Percentiles rank a stretch among this genome's conserved stretches.
Conservation (phyloP, 2,888 invertebrate genomes). For the Eutolmus rufibarbis region DNA sequence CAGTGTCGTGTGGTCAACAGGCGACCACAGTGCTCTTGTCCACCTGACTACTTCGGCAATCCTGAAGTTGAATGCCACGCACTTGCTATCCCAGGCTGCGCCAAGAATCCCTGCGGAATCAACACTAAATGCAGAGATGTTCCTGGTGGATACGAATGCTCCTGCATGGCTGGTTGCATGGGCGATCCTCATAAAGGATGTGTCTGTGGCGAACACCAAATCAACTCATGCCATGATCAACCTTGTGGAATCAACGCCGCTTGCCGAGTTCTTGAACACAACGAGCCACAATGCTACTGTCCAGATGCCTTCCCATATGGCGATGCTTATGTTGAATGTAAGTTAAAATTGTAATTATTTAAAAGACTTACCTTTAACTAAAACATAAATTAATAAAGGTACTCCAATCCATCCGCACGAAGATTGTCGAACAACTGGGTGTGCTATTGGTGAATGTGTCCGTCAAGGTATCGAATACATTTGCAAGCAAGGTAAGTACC, state of each 20-base stretch:
- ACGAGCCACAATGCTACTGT: constrained; percentile 82
- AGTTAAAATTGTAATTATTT: constrained; percentile 50
- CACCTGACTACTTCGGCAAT: constrained; percentile 77
- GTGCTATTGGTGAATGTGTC: constrained; percentile 84
- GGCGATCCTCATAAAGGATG: constrained; percentile 85
- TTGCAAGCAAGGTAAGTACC: constrained; percentile 62
- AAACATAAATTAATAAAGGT: constrained; percentile 60
- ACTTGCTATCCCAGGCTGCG: constrained; percentile 75
- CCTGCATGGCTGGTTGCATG: constrained; percentile 79
- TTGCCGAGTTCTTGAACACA: constrained; percentile 74
- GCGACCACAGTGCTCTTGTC: constrained; percentile 79
- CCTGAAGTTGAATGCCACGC: constrained; percentile 74
- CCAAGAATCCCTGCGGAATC: constrained; percentile 82
- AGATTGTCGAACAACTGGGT: constrained; percentile 85
- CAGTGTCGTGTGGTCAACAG: constrained; percentile 82
- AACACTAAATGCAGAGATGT: constrained; percentile 83
- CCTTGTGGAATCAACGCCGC: constrained; percentile 84
- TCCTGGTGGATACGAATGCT: constrained; percentile 80
- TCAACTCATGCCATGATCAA: constrained; percentile 79
- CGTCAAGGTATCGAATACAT: constrained; percentile 84
- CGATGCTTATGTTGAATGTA: constrained; percentile 86
- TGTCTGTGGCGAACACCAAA: constrained; percentile 72
- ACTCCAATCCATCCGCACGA: constrained; percentile 67
- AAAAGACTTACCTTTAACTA: not conserved
- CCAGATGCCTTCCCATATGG: constrained; percentile 82